Conservation (phyloP, 2,797 vertebrate genomes). For the Pampus argenteus region DNA sequence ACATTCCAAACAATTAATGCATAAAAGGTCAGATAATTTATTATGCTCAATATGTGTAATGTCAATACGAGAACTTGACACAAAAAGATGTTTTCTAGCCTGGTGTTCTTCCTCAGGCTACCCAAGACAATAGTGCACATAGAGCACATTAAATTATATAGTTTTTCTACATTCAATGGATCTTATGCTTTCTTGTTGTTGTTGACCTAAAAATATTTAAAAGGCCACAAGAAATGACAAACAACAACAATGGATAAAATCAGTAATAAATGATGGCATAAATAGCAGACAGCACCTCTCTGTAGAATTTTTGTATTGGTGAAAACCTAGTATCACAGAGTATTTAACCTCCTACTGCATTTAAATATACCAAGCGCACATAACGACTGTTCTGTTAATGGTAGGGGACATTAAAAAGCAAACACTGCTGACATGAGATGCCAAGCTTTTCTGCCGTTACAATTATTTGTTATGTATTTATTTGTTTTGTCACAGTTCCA, state of each 20-base stretch:
- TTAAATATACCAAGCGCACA: constrained; percentile 17
- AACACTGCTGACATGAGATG: constrained; percentile 48
- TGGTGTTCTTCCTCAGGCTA: neutral
- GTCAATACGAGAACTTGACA: neutral
- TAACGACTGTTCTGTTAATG: constrained; percentile 7
- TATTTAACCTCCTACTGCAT: constrained; percentile 24
- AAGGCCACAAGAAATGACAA: neutral
- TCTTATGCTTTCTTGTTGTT: neutral
- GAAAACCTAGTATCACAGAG: constrained; percentile 3
- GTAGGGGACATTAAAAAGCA: constrained; percentile 14
- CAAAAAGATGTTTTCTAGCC: neutral
- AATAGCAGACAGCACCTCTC: neutral
- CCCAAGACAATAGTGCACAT: neutral
- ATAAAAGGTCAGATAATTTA: neutral
- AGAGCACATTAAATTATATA: neutral
- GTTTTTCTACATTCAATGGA: neutral
- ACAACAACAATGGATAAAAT: neutral
- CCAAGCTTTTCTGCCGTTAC: constrained; percentile 19
- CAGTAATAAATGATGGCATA: neutral
- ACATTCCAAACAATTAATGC: neutral
- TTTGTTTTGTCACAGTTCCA: constrained; percentile 17
- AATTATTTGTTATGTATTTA: neutral
- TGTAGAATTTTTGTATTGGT: constrained; percentile 3
- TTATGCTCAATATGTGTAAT: neutral
- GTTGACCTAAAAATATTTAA: neutral